A percentile compares a stretch with the other conserved stretches of the same genome.
phyloP scores from a whole-genome alignment of 1,140 invertebrate species.

The Calycopis cecrops region DNA sequence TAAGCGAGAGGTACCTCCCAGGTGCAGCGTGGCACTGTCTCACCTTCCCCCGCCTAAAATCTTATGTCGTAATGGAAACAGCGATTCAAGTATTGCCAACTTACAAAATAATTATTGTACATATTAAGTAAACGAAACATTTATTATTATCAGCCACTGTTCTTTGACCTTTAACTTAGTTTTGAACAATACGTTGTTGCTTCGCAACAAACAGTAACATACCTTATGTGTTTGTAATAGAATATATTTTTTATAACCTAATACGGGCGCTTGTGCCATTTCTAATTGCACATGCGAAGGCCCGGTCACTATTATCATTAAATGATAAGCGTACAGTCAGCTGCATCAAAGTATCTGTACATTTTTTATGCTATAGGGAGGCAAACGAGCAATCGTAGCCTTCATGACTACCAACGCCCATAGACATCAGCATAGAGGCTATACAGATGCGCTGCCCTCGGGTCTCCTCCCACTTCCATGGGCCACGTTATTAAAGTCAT shows the following conservation, averaged over 20 bases:
- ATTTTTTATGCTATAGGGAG: too few relatives aligned
- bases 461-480: too few relatives aligned
- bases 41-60: too few relatives aligned
- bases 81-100: neutral
- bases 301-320: constrained; percentile 5
- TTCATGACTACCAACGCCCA: too few relatives aligned
- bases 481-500: too few relatives aligned
- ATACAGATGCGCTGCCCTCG: too few relatives aligned
- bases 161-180: constrained; percentile 6
- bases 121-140: neutral
- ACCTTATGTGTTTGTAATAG: neutral
- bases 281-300: constrained; percentile 2
- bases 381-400: too few relatives aligned
- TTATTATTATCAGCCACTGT: neutral
- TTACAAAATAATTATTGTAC: neutral
- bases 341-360: neutral
- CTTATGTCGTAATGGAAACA: too few relatives aligned
- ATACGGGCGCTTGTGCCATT: neutral
- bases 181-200: neutral
- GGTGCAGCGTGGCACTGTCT: too few relatives aligned
- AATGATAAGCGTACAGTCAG: constrained; percentile 2
- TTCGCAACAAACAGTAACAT: neutral
- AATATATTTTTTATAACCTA: neutral
- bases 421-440: too few relatives aligned
- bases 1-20: too few relatives aligned